These are phyloP conservation scores for Clarias platycephalus DNA, from an alignment of 2,797 vertebrate genomes.

Conservation along the genomic window DNA sequence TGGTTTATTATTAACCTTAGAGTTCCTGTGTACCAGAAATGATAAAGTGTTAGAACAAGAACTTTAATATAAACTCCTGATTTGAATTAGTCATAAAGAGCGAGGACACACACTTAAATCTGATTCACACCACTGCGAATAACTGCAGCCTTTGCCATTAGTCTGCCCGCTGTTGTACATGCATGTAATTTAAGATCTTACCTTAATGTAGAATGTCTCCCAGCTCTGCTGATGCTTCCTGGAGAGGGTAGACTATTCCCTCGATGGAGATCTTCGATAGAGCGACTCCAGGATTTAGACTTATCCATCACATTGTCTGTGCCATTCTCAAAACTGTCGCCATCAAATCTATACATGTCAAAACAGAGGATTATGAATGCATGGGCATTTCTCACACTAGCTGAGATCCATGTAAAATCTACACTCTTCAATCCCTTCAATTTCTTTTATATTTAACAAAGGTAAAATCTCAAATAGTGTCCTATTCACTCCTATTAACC, in stretches of 20 bases:
- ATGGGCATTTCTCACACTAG: background rate
- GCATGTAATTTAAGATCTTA: constrained; percentile 38
- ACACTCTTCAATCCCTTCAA: background rate
- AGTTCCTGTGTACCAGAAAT: background rate
- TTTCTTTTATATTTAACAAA: background rate
- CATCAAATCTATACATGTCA: constrained; percentile 82
- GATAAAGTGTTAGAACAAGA: background rate
- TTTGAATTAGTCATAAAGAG: background rate
- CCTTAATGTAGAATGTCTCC: constrained; percentile 84
- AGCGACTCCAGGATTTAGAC: constrained; percentile 87
- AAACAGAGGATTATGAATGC: background rate
- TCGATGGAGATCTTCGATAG: constrained; percentile 92
- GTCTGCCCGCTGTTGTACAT: background rate
- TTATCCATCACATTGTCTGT: constrained; percentile 85
- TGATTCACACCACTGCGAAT: background rate
- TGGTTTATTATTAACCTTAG: background rate
- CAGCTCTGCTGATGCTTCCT: constrained; percentile 81
- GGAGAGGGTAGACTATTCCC: constrained; percentile 82
- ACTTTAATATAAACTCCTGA: background rate
- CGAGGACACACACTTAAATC: background rate
- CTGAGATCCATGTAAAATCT: background rate
- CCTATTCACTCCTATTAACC: background rate
- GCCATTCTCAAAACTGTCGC: constrained; percentile 86
- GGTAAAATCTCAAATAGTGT: background rate
- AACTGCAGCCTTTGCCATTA: background rate